A percentile compares a stretch with the other conserved stretches of the same genome.
These are phyloP conservation scores for Aphaenogaster floridana DNA, from an alignment of 1,140 invertebrate genomes.

Conservation along the genomic window DNA sequence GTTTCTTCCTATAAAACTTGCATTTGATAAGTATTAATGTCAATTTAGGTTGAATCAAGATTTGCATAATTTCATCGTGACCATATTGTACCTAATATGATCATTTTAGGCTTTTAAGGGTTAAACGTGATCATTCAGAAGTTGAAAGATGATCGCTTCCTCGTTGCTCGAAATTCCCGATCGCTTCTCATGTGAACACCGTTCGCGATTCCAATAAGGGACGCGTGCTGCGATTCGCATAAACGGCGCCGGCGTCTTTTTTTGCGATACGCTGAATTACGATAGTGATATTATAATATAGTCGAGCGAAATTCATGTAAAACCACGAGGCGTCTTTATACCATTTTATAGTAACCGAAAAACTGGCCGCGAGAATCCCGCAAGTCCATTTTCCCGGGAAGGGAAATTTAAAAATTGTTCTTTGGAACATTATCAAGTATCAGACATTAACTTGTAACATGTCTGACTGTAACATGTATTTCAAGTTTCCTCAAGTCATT, in stretches of 20 bases:
- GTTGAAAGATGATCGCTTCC: not conserved
- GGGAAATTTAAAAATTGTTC: not conserved
- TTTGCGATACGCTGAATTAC: conserved; percentile 31
- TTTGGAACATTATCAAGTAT: not conserved
- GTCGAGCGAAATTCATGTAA: conserved; percentile 35
- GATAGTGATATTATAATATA: conserved; percentile 69
- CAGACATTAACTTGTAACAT: not conserved
- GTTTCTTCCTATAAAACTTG: not conserved
- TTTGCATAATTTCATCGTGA: not conserved
- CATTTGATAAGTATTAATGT: not conserved
- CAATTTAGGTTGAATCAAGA: not conserved
- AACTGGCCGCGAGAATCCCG: not conserved
- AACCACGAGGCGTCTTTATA: conserved; percentile 41
- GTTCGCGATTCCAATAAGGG: not conserved
- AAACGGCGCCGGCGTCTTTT: not conserved
- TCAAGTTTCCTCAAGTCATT: not conserved
- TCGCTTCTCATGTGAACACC: not conserved
- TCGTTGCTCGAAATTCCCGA: conserved; percentile 19
- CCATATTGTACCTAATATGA: not conserved
- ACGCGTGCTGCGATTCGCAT: not conserved
- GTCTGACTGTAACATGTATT: not conserved
- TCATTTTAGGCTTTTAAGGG: conserved; percentile 36
- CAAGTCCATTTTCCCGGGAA: not conserved
- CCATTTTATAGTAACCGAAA: conserved; percentile 50
- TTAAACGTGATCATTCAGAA: conserved; percentile 25